A percentile compares a stretch with the other conserved stretches of the same genome.
These are phyloP conservation scores for Magallana gigas DNA, from an alignment of 1,140 invertebrate genomes.

Conservation along the genomic window DNA sequence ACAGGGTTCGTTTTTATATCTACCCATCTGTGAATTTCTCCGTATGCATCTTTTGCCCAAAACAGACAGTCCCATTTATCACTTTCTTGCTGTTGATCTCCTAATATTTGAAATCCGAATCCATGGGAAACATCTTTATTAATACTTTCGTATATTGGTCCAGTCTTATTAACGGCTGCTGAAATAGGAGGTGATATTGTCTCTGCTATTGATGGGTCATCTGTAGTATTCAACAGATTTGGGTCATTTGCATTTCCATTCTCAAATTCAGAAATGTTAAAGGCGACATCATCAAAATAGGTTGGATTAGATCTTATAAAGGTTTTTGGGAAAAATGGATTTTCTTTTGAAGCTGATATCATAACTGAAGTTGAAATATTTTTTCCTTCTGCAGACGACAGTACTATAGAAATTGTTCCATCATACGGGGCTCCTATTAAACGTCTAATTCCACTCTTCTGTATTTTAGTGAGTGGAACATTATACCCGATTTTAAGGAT, in stretches of 20 bases:
- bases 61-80: constrained; percentile 44
- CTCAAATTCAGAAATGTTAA: too few relatives aligned
- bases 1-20: constrained; percentile 47
- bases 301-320: not conserved
- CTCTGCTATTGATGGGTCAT: not conserved
- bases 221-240: too few relatives aligned
- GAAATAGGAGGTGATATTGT: not conserved
- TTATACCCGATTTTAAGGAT: constrained; percentile 46
- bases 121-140: constrained; percentile 3
- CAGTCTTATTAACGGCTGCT: not conserved
- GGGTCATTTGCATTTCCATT: too few relatives aligned
- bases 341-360: constrained; percentile 21
- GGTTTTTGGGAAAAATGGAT: not conserved
- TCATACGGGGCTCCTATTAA: not conserved
- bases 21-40: constrained; percentile 39
- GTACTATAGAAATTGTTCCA: too few relatives aligned
- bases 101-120: constrained; percentile 49
- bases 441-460: constrained; percentile 50
- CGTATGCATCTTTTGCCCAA: constrained; percentile 46
- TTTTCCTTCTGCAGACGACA: not conserved
- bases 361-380: constrained; percentile 49
- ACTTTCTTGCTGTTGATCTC: constrained; percentile 21
- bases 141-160: not conserved
- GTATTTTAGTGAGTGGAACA: constrained; percentile 36
- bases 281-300: too few relatives aligned